Evolutionary conservation across 2,888 invertebrate species (phyloP).

Genomic region (Nezara viridula): DNA sequence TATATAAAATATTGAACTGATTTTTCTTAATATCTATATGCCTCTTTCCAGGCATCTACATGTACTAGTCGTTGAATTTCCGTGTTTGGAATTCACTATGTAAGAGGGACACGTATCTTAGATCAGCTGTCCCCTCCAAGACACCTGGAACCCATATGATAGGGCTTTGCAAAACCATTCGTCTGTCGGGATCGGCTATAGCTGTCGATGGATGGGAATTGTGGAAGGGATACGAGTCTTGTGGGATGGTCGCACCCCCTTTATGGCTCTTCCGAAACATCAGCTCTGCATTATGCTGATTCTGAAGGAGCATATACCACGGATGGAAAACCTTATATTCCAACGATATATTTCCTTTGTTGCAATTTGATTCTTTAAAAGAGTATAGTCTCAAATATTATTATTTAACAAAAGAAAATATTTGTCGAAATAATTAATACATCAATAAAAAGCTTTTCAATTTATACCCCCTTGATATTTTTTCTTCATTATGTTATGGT

Average conservation of each 20-base stretch:
- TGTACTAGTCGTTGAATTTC: not conserved
- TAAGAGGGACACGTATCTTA: not conserved
- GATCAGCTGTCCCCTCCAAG: not conserved
- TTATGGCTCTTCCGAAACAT: conserved; percentile 37
- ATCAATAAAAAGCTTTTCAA: too few relatives aligned
- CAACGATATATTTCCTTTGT: not conserved
- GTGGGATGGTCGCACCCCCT: conserved; percentile 8
- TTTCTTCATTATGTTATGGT: too few relatives aligned
- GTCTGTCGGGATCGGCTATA: conserved; percentile 14
- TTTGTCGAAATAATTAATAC: too few relatives aligned
- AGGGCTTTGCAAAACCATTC: conserved; percentile 16
- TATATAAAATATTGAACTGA: too few relatives aligned
- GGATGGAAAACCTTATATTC: not conserved
- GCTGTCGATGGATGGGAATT: conserved; percentile 28
- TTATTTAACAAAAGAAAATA: too few relatives aligned
- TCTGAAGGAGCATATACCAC: not conserved
- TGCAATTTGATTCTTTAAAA: not conserved
- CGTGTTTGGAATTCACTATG: not conserved
- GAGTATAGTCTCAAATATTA: not conserved
- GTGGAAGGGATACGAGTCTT: not conserved
- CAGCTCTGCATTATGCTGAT: conserved; percentile 37
- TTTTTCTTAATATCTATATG: too few relatives aligned
- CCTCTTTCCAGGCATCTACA: too few relatives aligned
- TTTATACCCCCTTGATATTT: too few relatives aligned
- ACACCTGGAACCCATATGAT: conserved; percentile 30